Evolutionary conservation across 2,113 vertebrate genomes (phyloP).

Genomic region (Progne subis): DNA sequence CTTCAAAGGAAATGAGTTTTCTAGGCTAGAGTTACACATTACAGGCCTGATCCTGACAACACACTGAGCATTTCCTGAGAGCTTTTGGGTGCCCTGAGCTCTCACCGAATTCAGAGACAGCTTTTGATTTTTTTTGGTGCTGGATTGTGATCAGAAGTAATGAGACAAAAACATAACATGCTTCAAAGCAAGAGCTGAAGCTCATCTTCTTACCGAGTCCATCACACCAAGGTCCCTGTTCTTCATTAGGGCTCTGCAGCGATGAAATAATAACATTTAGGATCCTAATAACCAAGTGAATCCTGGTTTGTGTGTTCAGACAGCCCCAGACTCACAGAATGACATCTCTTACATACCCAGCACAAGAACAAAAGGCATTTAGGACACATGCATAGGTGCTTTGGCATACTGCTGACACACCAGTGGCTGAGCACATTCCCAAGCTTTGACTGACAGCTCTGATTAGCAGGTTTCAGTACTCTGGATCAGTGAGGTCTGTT

Average conservation of each 20-base stretch:
- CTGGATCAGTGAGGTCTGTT: neutral
- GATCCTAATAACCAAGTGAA: neutral
- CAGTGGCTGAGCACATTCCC: neutral
- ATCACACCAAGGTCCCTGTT: neutral
- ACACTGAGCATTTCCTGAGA: conserved; percentile 5
- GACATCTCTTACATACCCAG: neutral
- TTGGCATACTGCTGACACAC: neutral
- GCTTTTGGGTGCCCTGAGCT: neutral
- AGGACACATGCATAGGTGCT: neutral
- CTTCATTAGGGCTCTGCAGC: accelerated
- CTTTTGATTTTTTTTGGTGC: conserved; percentile 33
- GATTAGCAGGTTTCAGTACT: neutral
- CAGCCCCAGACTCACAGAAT: neutral
- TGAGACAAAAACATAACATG: neutral
- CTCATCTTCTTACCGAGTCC: neutral
- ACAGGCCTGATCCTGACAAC: conserved; percentile 54
- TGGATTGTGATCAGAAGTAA: conserved; percentile 36
- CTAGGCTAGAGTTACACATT: conserved; percentile 37
- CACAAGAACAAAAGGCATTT: neutral
- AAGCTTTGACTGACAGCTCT: neutral
- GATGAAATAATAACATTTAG: neutral
- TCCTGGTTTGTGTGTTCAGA: neutral
- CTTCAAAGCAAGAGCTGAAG: conserved; percentile 1
- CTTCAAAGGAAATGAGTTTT: conserved; percentile 62
- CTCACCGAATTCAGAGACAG: neutral